Percentiles rank a stretch among this genome's conserved stretches.
phyloP scores from a whole-genome alignment of 2,888 invertebrate genomes.

The Cyaniris semiargus region DNA sequence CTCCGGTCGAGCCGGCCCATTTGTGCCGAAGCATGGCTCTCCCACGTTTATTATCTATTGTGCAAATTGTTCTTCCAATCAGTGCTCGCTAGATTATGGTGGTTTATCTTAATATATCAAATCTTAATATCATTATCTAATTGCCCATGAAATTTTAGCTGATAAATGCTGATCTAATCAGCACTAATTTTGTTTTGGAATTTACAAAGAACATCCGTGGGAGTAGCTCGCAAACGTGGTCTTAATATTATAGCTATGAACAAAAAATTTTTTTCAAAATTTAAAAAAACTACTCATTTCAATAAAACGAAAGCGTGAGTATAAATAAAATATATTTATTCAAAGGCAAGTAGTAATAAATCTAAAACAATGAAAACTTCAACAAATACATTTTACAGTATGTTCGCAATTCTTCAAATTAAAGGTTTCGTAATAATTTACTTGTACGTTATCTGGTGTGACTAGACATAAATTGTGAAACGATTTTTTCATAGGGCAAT shows the following conservation, averaged over 20 bases:
- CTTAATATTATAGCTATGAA: too few species aligned
- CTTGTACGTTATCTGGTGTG: slow-evolving; percentile 11
- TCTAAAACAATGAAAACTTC: background rate
- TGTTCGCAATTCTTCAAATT: background rate
- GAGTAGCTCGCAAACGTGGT: too few species aligned
- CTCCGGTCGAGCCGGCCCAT: too few species aligned
- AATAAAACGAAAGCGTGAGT: background rate
- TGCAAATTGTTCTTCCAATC: background rate
- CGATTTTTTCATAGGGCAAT: background rate
- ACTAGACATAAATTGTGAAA: background rate
- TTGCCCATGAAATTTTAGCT: background rate
- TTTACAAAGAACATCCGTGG: background rate
- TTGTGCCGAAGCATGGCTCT: too few species aligned
- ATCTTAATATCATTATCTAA: too few species aligned
- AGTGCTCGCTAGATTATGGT: slow-evolving; percentile 1
- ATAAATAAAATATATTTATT: background rate
- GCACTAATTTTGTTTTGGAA: background rate
- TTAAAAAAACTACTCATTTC: background rate
- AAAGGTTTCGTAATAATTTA: background rate
- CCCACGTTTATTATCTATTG: background rate
- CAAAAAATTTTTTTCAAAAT: too few species aligned
- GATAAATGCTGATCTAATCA: background rate
- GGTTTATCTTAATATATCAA: background rate
- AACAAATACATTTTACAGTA: background rate
- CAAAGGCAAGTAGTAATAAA: slow-evolving; percentile 1